These are phyloP conservation scores for Platichthys stellatus DNA, from an alignment of 2,113 vertebrate genomes.

Conservation along the genomic window DNA sequence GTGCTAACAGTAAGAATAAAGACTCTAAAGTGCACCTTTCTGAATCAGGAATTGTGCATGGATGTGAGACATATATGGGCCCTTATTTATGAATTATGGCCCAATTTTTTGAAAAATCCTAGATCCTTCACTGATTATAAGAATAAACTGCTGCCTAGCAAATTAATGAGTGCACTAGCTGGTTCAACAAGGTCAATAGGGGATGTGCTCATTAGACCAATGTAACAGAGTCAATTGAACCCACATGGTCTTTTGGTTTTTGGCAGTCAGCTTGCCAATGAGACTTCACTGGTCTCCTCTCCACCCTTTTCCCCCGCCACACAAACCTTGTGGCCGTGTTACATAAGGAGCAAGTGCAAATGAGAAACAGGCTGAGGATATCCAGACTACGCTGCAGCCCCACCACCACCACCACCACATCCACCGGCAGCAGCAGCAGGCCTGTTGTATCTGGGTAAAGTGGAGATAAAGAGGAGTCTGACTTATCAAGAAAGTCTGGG, in stretches of 20 bases:
- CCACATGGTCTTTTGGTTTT: constrained; percentile 32
- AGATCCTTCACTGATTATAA: not conserved
- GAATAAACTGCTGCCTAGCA: not conserved
- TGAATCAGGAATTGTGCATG: too few relatives aligned
- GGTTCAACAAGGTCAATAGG: constrained; percentile 15
- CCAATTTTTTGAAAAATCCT: not conserved
- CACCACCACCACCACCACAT: constrained; percentile 5
- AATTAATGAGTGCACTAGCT: constrained; percentile 1
- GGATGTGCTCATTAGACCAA: constrained; percentile 38
- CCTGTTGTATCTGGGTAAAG: constrained; percentile 4
- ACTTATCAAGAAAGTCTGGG: constrained; percentile 21
- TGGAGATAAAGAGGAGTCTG: constrained; percentile 11
- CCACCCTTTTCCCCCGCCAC: constrained; percentile 19
- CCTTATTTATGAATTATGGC: too few relatives aligned
- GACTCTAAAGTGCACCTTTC: too few relatives aligned
- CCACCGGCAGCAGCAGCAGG: constrained; percentile 5
- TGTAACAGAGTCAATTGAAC: constrained; percentile 35
- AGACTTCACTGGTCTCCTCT: constrained; percentile 29
- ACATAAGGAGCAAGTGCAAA: constrained; percentile 56
- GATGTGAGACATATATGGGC: too few relatives aligned
- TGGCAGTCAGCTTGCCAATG: constrained; percentile 21
- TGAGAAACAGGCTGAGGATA: constrained; percentile 52
- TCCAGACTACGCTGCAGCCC: not conserved
- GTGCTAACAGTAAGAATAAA: not conserved
- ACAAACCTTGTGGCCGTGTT: constrained; percentile 52